Evolutionary conservation across 2,113 vertebrate genomes (phyloP).

Genomic region (Stictonetta naevosa): DNA sequence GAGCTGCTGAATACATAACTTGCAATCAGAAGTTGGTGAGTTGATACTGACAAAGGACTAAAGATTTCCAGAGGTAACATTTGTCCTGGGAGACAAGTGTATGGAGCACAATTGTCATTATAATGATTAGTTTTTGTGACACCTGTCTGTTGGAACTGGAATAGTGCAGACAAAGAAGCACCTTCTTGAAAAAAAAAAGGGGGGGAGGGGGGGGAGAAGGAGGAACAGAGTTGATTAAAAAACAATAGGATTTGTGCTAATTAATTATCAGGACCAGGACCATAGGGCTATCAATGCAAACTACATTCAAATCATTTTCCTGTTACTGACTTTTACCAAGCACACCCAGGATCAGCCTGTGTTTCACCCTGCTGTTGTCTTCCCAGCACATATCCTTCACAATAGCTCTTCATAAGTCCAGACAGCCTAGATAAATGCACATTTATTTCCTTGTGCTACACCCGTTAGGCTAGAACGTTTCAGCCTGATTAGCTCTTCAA

Average conservation of each 20-base stretch:
- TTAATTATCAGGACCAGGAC: background rate
- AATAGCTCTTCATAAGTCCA: background rate
- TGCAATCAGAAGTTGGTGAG: background rate
- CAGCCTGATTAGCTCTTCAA: conserved; percentile 40
- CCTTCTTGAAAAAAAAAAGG: background rate
- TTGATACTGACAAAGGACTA: background rate
- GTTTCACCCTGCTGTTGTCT: background rate
- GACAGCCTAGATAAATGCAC: background rate
- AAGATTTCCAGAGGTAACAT: background rate
- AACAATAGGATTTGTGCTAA: background rate
- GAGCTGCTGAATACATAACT: background rate
- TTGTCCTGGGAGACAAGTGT: background rate
- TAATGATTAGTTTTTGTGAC: background rate
- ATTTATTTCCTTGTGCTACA: conserved; percentile 19
- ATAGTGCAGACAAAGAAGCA: background rate
- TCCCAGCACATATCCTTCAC: background rate
- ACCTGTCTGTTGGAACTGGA: background rate
- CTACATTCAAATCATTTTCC: background rate
- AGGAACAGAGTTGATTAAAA: background rate
- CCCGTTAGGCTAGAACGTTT: background rate
- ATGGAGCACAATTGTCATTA: background rate
- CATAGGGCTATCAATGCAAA: background rate
- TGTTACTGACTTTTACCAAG: background rate
- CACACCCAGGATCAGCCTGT: background rate
- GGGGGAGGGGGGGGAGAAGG: no score